Evolutionary conservation across 2,888 invertebrate species (phyloP), one percentile per base, ranked within the genome.

Genomic region (Tipula lateralis): DNA sequence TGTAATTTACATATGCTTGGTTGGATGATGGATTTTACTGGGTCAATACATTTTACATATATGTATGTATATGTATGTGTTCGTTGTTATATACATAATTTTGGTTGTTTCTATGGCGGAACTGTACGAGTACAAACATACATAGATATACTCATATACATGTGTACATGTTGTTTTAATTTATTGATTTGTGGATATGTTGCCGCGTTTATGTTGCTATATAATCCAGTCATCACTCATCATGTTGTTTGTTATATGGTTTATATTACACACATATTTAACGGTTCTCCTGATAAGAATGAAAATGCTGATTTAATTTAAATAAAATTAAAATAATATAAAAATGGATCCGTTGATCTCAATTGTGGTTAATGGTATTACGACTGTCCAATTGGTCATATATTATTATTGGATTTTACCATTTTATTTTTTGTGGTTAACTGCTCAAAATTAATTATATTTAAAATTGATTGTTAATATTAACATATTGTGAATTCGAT

Each of bases 1-100:
- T 66, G 66, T 66, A 66, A 66, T 66, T 66, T 66, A 66, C 66
- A 66, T 66, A 66, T 66, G 66, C 66, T 66, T 66, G 66, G 66
- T 24, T 24, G 66, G 24, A 66, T 66, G 66, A 66, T 66, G 24
- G 66, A 66, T 66, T 66, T 66, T 24, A 66, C 9, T 66, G 66
- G 66, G 66, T 66, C 66, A 66, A 66, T 66, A 66, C 24, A 66
- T 16, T 44, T 44, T 44, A 16, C 44, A 44, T 44, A 1, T 44
- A 44, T n/a, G n/a, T 44, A 44, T 44, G 19, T 44, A 44, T 44
- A 16, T 32, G 6, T 32, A 32, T 4, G 4, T n/a, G 44, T 44
- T 44, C 16, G 44, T 16, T 36, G 4, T 44, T 44, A 44, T 44
- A 44, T 44, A 44, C 16, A 44, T 44, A 16, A n/a, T 44, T 44